Percentiles rank a stretch among this genome's conserved stretches.
phyloP scores from a whole-genome alignment of 2,113 vertebrate genomes.

The Odobenus rosmarus region DNA sequence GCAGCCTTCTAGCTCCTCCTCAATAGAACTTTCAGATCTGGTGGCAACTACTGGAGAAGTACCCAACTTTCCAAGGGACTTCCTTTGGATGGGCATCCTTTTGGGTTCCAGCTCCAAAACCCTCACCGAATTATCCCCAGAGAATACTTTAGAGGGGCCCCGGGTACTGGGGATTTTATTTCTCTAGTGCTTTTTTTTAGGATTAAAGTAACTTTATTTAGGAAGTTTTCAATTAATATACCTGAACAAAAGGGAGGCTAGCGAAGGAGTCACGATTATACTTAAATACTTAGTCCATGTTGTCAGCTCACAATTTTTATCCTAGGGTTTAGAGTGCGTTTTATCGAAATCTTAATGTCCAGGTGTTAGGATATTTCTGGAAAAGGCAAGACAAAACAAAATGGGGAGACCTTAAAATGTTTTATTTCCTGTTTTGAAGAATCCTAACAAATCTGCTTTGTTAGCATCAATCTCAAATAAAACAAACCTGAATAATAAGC shows the following conservation, averaged over 20 bases:
- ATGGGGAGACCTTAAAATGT: constrained; percentile 52
- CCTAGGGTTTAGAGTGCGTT: background rate
- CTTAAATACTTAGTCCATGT: background rate
- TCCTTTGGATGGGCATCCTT: background rate
- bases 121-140: background rate
- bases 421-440: constrained; percentile 68
- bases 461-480: constrained; percentile 9
- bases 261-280: background rate
- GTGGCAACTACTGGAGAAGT: background rate
- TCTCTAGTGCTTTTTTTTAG: background rate
- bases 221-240: background rate
- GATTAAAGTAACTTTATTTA: constrained; percentile 5
- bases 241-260: background rate
- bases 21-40: background rate
- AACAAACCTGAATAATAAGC: constrained; percentile 43
- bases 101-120: background rate
- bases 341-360: background rate
- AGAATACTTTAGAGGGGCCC: background rate
- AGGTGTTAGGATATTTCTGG: constrained; percentile 29
- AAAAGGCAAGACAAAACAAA: constrained; percentile 65
- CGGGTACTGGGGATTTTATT: background rate
- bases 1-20: background rate
- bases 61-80: background rate
- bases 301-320: background rate
- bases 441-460: constrained; percentile 62